Evolutionary conservation across 2,113 vertebrate genomes (phyloP).

Genomic region (Solea senegalensis): DNA sequence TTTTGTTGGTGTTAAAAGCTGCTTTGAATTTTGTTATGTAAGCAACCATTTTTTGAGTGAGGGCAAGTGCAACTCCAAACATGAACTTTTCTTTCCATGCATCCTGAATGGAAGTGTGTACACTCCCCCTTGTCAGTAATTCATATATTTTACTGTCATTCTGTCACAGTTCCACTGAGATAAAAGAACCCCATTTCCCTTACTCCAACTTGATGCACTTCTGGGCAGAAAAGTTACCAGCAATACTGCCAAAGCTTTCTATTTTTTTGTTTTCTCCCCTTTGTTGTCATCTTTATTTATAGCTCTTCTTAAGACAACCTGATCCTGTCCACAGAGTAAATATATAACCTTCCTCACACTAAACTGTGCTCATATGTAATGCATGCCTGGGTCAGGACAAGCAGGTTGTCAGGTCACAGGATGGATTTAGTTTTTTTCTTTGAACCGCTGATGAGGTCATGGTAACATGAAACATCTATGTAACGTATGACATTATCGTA

Average conservation of each 20-base stretch:
- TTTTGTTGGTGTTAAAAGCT: too few relatives aligned
- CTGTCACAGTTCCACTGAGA: neutral
- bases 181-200: neutral
- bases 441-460: constrained; percentile 26
- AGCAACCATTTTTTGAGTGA: too few relatives aligned
- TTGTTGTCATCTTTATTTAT: too few relatives aligned
- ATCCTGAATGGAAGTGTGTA: too few relatives aligned
- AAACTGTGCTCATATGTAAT: neutral
- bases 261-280: neutral
- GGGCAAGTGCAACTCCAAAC: neutral
- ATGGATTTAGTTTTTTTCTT: constrained; percentile 6
- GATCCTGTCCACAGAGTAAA: constrained; percentile 15
- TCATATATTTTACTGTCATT: neutral
- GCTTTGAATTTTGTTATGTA: too few relatives aligned
- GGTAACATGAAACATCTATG: constrained; percentile 8
- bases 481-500: neutral
- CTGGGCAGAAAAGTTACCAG: too few relatives aligned
- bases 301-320: neutral
- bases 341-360: constrained; percentile 16
- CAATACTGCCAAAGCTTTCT: too few relatives aligned
- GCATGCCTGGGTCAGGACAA: neutral
- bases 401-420: neutral
- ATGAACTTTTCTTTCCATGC: neutral
- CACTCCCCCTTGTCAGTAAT: neutral
- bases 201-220: neutral